Conservation (phyloP, 2,797 vertebrate species). For the Buceros bicornis region DNA sequence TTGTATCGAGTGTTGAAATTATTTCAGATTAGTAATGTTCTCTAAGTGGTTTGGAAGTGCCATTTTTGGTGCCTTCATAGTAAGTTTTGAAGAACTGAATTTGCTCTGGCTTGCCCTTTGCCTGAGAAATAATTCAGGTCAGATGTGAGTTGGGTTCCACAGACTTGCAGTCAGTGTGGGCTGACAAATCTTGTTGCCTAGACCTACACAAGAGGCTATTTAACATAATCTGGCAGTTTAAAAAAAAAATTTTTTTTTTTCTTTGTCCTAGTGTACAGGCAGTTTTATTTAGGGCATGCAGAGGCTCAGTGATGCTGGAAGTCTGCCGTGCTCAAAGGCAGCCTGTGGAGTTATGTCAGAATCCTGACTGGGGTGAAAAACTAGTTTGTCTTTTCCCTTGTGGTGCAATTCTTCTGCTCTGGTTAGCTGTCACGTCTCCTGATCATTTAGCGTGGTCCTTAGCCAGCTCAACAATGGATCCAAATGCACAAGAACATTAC, state of each 20-base stretch:
- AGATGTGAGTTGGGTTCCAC: background rate
- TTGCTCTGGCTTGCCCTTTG: constrained; percentile 1
- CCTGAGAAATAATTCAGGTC: constrained; percentile 29
- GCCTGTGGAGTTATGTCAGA: constrained; percentile 56
- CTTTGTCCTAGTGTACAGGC: constrained; percentile 56
- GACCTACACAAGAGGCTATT: constrained; percentile 1
- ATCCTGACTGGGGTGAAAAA: constrained; percentile 44
- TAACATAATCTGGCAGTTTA: constrained; percentile 58
- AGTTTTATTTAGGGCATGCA: constrained; percentile 20
- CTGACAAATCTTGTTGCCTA: constrained; percentile 49
- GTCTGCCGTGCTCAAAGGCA: constrained; percentile 28
- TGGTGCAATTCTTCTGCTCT: constrained; percentile 71
- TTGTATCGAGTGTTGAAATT: background rate
- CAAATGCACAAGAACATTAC: background rate
- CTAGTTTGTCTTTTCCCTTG: constrained; percentile 68
- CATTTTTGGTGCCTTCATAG: background rate
- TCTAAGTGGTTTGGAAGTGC: background rate
- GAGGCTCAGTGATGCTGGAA: constrained; percentile 35
- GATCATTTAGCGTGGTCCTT: constrained; percentile 27
- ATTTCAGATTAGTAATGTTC: background rate
- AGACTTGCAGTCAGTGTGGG: constrained; percentile 18
- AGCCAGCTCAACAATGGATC: constrained; percentile 65
- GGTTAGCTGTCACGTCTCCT: constrained; percentile 78
- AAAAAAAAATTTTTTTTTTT: constrained; percentile 9
- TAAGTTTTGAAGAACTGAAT: background rate